phyloP scores from a whole-genome alignment of 2,888 invertebrate genomes.

The Rhagonycha lutea region DNA sequence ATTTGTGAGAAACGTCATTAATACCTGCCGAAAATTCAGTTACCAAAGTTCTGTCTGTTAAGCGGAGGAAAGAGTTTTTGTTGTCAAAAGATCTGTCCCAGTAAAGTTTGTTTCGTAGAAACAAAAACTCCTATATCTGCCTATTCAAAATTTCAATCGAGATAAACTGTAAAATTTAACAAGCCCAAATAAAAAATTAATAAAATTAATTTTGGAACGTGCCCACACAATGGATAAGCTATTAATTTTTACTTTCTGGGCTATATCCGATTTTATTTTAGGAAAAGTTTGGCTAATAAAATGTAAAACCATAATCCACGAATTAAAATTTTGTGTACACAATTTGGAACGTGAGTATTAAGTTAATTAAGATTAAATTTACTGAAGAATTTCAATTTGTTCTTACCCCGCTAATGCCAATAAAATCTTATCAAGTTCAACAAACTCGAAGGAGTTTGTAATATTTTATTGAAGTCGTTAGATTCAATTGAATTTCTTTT shows the following conservation, averaged over 20 bases:
- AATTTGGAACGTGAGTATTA: neutral
- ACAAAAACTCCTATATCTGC: neutral
- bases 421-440: neutral
- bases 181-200: neutral
- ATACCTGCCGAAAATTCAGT: neutral
- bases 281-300: neutral
- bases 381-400: neutral
- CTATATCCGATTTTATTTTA: neutral
- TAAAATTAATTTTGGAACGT: neutral
- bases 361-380: neutral
- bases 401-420: neutral
- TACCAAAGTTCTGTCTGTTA: no score
- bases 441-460: neutral
- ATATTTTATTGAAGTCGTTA: neutral
- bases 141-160: no score
- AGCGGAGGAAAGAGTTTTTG: neutral
- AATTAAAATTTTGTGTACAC: neutral
- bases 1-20: neutral
- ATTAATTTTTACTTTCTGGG: neutral
- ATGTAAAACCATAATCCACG: neutral
- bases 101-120: neutral
- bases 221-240: neutral
- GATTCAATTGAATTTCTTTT: neutral
- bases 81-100: neutral
- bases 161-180: neutral